Conservation (phyloP, 2,113 vertebrate species). For the Nycticryphes semicollaris region DNA sequence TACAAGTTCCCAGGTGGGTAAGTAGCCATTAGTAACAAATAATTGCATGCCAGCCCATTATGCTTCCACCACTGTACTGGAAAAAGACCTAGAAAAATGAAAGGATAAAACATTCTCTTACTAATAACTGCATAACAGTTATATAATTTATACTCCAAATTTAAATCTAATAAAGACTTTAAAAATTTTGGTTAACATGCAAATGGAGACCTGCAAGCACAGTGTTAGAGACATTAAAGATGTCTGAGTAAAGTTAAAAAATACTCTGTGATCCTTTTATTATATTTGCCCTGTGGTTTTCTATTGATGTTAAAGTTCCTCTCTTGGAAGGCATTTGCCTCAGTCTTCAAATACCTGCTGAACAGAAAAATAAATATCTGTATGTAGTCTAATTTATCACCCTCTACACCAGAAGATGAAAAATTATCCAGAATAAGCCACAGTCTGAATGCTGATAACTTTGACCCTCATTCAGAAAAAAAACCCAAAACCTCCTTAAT, state of each 20-base stretch:
- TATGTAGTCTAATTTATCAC: neutral
- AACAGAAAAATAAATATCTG: neutral
- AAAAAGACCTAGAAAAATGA: neutral
- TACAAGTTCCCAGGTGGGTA: slow-evolving; percentile 32
- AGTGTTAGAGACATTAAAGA: neutral
- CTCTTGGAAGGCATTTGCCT: neutral
- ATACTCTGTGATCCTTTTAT: neutral
- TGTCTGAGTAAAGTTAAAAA: neutral
- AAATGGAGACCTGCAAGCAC: neutral
- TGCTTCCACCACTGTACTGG: neutral
- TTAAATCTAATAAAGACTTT: neutral
- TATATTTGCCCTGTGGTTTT: neutral
- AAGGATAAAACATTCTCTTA: neutral
- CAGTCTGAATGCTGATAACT: neutral
- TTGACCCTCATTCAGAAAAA: neutral
- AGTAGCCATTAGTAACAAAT: slow-evolving; percentile 42
- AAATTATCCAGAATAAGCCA: neutral
- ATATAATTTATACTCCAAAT: neutral
- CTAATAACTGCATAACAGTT: neutral
- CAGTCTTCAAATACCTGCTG: neutral
- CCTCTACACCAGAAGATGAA: neutral
- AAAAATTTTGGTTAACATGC: neutral
- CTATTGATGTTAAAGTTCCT: neutral
- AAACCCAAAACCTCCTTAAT: neutral
- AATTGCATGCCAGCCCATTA: slow-evolving; percentile 35